Conservation (phyloP, 2,888 invertebrate genomes). For the Heliothis peltigera region DNA sequence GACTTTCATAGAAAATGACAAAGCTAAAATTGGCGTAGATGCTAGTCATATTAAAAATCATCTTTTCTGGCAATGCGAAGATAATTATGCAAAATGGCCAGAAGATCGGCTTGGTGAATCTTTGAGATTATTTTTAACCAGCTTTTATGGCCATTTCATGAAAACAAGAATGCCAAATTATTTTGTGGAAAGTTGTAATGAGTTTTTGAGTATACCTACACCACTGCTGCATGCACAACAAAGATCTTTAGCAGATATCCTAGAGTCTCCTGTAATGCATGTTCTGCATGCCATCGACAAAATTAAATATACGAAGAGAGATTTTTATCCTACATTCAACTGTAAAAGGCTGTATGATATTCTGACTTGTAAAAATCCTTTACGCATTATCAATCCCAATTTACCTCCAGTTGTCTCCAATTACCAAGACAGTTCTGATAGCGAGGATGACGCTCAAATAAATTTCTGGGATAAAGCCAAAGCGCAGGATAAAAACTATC, state of each 20-base stretch:
- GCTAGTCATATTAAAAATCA: constrained; percentile 93
- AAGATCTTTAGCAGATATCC: constrained; percentile 91
- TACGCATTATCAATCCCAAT: constrained; percentile 85
- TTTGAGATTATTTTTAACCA: constrained; percentile 90
- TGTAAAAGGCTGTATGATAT: constrained; percentile 90
- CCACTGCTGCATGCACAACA: constrained; percentile 91
- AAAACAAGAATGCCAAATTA: constrained; percentile 92
- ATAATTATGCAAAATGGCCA: constrained; percentile 92
- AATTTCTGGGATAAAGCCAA: constrained; percentile 88
- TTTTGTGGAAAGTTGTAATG: constrained; percentile 93
- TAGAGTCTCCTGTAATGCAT: constrained; percentile 93
- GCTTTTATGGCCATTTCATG: constrained; percentile 91
- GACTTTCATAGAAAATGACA: constrained; percentile 92
- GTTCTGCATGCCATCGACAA: constrained; percentile 92
- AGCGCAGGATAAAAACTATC: constrained; percentile 86
- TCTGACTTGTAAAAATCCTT: constrained; percentile 88
- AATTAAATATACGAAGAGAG: constrained; percentile 90
- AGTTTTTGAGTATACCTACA: constrained; percentile 92
- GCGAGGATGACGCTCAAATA: constrained; percentile 78
- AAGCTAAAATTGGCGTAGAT: constrained; percentile 91
- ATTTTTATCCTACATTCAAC: constrained; percentile 92
- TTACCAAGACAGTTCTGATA: constrained; percentile 77
- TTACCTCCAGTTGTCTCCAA: constrained; percentile 69
- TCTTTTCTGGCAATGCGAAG: constrained; percentile 94
- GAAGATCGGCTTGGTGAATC: constrained; percentile 93